Evolutionary conservation across 2,797 vertebrate species (phyloP).

Genomic region (Ptychobarbus kaznakovi): DNA sequence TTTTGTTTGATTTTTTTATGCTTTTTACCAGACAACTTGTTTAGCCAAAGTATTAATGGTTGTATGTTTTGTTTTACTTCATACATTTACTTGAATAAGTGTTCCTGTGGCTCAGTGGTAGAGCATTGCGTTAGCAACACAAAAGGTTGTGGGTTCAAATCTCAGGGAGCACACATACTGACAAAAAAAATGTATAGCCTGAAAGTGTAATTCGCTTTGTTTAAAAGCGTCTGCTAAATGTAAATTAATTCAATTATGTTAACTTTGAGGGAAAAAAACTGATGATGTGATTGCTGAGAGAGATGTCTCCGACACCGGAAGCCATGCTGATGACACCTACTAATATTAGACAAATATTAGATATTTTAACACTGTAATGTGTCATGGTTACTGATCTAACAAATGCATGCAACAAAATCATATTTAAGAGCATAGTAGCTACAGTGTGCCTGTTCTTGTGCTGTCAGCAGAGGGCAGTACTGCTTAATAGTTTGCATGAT

Average conservation of each 20-base stretch:
- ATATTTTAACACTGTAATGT: neutral
- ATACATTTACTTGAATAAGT: neutral
- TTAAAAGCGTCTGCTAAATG: too few species aligned
- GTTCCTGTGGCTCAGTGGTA: too few species aligned
- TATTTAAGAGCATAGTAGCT: too few species aligned
- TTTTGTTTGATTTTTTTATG: neutral
- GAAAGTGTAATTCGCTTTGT: too few species aligned
- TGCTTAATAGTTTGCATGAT: neutral
- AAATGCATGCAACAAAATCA: neutral
- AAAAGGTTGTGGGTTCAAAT: too few species aligned
- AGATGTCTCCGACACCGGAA: neutral
- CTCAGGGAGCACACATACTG: too few species aligned
- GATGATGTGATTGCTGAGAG: neutral
- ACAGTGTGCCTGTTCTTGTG: too few species aligned
- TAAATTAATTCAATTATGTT: neutral
- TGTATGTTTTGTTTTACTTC: neutral
- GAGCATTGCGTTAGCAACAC: too few species aligned
- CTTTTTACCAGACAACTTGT: neutral
- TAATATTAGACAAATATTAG: neutral
- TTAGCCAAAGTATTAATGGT: too few species aligned
- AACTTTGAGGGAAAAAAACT: neutral
- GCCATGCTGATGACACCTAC: neutral
- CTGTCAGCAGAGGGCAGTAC: conserved; percentile 22
- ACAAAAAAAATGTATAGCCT: too few species aligned
- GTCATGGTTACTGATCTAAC: neutral